Percentiles rank a stretch among this genome's conserved stretches.
phyloP scores from a whole-genome alignment of 2,888 invertebrate species.

The Phyto melanocephala region DNA sequence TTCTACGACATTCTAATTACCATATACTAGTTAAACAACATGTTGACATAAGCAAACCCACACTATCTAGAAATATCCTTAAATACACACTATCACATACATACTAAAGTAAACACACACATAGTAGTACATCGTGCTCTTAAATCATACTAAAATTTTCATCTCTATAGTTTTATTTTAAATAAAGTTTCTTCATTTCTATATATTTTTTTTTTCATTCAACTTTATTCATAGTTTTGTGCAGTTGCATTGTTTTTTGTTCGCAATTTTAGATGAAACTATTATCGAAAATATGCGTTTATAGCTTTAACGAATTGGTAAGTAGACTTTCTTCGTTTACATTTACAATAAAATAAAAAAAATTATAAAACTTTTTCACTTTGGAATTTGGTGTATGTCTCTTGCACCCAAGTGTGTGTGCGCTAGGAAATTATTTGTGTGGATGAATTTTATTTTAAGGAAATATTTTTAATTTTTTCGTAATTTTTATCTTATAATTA shows the following conservation, averaged over 20 bases:
- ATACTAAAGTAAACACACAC: conserved; percentile 2
- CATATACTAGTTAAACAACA: conserved; percentile 9
- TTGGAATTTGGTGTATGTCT: conserved; percentile 2
- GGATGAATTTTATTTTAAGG: neutral
- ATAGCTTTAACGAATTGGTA: neutral
- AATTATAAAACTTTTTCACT: neutral
- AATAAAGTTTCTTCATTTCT: conserved; percentile 15
- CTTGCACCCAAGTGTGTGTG: neutral
- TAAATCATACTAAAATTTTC: neutral
- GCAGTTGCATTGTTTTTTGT: neutral
- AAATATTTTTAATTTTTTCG: too few relatives aligned
- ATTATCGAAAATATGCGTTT: conserved; percentile 33
- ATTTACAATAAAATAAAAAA: neutral
- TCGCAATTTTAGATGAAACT: conserved; percentile 7
- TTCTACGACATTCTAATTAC: conserved; percentile 24
- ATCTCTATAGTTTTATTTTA: conserved; percentile 1
- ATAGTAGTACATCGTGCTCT: neutral
- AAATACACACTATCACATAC: neutral
- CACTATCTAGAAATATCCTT: neutral
- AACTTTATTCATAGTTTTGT: conserved; percentile 20
- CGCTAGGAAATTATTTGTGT: neutral
- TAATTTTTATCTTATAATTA: too few relatives aligned
- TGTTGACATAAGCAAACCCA: conserved; percentile 15
- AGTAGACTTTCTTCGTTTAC: conserved; percentile 22
- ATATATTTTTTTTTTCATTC: neutral